A percentile compares a stretch with the other conserved stretches of the same genome.
Conservation (phyloP, 2,888 invertebrate species). For the Ferrisia virgata region DNA sequence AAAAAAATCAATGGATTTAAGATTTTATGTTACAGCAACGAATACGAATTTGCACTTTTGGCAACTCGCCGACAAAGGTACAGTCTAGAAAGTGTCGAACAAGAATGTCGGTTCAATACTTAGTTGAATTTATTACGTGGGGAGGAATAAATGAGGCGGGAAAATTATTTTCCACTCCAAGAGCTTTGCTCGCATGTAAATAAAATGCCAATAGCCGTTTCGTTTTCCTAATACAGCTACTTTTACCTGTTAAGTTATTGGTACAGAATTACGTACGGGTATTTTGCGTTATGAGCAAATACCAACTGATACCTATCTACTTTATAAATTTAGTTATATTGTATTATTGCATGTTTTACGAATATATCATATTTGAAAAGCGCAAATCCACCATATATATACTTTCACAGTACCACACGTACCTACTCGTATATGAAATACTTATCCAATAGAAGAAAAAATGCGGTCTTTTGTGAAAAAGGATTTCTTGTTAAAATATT, state of each 20-base stretch:
- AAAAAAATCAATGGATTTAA: conserved; percentile 2
- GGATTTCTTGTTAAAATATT: neutral
- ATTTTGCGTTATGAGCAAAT: neutral
- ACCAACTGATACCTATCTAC: neutral
- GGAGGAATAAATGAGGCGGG: neutral
- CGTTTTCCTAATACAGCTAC: neutral
- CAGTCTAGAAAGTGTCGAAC: conserved; percentile 18
- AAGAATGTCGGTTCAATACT: conserved; percentile 18
- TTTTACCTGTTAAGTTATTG: neutral
- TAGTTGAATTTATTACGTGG: conserved; percentile 1
- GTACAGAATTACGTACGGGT: neutral
- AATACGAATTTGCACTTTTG: neutral
- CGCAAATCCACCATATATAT: neutral
- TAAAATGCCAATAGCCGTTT: neutral
- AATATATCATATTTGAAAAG: neutral
- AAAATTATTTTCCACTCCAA: conserved; percentile 23
- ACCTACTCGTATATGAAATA: neutral
- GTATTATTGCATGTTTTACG: neutral
- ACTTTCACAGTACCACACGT: no score
- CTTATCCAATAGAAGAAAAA: neutral
- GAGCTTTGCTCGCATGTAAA: neutral
- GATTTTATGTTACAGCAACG: neutral
- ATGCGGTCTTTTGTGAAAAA: neutral
- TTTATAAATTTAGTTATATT: neutral
- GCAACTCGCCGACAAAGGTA: conserved; percentile 6